These are phyloP conservation scores for Rutpela maculata DNA, from an alignment of 2,888 invertebrate genomes.

Conservation along the genomic window DNA sequence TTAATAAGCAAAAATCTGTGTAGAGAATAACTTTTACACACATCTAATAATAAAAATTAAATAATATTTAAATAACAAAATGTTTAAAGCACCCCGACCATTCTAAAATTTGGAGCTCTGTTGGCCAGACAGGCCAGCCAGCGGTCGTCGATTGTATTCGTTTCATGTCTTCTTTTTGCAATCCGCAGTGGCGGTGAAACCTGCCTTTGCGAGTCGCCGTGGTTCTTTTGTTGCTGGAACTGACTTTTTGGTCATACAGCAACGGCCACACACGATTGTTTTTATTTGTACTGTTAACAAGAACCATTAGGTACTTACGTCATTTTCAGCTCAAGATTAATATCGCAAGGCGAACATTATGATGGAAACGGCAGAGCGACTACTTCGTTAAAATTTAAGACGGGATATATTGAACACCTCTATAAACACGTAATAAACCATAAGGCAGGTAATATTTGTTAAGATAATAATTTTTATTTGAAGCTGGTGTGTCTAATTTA, in stretches of 20 bases:
- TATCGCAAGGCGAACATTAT: conserved; percentile 4
- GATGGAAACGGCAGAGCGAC: neutral
- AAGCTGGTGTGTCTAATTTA: neutral
- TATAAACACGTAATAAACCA: conserved; percentile 3
- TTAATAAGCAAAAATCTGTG: no score
- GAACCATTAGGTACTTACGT: conserved; percentile 27
- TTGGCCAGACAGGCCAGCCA: conserved; percentile 28
- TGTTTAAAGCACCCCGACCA: conserved; percentile 13
- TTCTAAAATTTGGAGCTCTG: conserved; percentile 25
- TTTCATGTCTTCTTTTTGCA: conserved; percentile 38
- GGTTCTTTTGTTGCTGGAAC: conserved; percentile 40
- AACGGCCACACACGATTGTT: conserved; percentile 39
- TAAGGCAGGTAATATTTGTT: neutral
- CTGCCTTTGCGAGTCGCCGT: conserved; percentile 33
- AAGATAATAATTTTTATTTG: neutral
- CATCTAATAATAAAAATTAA: no score
- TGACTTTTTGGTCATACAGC: conserved; percentile 35
- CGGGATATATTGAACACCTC: neutral
- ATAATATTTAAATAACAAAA: conserved; percentile 6
- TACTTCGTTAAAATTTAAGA: neutral
- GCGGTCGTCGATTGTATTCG: conserved; percentile 38
- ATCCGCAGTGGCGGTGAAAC: conserved; percentile 31
- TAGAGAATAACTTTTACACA: neutral
- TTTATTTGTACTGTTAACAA: conserved; percentile 38
- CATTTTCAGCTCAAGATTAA: conserved; percentile 12